Percentiles rank a stretch among this genome's conserved stretches.
phyloP scores from a whole-genome alignment of 2,113 vertebrate species.

The Mystacornis crossleyi region DNA sequence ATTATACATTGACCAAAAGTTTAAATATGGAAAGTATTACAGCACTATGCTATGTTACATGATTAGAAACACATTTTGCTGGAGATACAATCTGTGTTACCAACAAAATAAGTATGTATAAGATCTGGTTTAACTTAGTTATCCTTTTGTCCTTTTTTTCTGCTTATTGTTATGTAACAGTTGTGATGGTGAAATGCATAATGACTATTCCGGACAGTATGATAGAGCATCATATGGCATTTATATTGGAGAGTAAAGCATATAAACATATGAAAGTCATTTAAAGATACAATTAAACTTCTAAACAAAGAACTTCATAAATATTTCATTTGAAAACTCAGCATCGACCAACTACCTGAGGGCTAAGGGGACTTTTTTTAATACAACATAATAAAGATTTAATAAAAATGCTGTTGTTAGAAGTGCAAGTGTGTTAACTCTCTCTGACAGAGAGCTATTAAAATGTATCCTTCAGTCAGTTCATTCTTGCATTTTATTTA shows the following conservation, averaged over 20 bases:
- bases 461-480: slow-evolving; percentile 46
- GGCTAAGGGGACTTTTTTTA: slow-evolving; percentile 52
- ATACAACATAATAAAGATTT: slow-evolving; percentile 59
- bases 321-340: slow-evolving; percentile 68
- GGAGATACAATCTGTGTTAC: slow-evolving; percentile 73
- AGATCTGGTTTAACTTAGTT: slow-evolving; percentile 72
- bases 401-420: slow-evolving; percentile 49
- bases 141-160: slow-evolving; percentile 73
- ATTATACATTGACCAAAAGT: not conserved
- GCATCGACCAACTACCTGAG: slow-evolving; percentile 55
- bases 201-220: slow-evolving; percentile 64
- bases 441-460: slow-evolving; percentile 31
- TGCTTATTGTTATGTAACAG: slow-evolving; percentile 76
- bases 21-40: slow-evolving; percentile 79
- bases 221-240: slow-evolving; percentile 63
- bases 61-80: slow-evolving; percentile 77
- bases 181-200: slow-evolving; percentile 71
- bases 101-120: slow-evolving; percentile 71
- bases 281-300: slow-evolving; percentile 71
- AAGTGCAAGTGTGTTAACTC: slow-evolving; percentile 65
- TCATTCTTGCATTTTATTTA: slow-evolving; percentile 49
- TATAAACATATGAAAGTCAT: slow-evolving; percentile 64
- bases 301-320: slow-evolving; percentile 67
- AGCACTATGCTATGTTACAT: slow-evolving; percentile 57
- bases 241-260: slow-evolving; percentile 40